Base-by-base conservation (phyloP, 1,140 invertebrate species). In the Teleopsis dalmanni region DNA sequence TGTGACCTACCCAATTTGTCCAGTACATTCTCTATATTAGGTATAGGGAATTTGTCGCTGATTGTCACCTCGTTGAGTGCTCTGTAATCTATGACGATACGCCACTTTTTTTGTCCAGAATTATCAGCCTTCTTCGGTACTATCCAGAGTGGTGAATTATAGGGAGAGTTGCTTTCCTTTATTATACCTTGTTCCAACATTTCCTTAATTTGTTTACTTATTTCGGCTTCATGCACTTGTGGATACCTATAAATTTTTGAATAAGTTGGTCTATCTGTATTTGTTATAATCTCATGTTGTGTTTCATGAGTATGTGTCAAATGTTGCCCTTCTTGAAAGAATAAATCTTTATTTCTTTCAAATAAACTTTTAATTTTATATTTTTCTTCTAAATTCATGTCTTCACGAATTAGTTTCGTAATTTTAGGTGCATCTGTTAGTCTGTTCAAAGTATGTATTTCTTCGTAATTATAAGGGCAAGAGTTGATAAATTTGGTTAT, bases 11-110 rank as follows among this genome's bases (percentile, higher is more conserved):
- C 60, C 52, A 67, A 46, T 50, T 60, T 55, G 22, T 66, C 62
- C 21, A 70, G 25, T 14, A 53, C 62, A 35, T 58, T 55, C 0
- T 70, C 69, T 5, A 77, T 76, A n/a, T 71, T 60, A 5, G 77
- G 77, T 14, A 79, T 50, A 4, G 76, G 78, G 35, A 34, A 45
- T n/a, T 54, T 54, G 48, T 79, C 75, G 8, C 52, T 52, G 25
- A 62, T 36, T 10, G 68, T 70, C 3, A 69, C 48, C 5, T 68
- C 56, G 50, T 72, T 72, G 23, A 71, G 44, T 55, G 63, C 59
- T 6, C 71, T 48, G 51, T 65, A 73, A 47, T 72, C 68, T 19
- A 72, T 59, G 2, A 72, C 64, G 6, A 73, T 36, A 27, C 71
- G 41, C 59, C 57, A 72, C 57, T 72, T 72, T 44, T 57, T 50